A percentile compares a stretch with the other conserved stretches of the same genome.
Conservation (phyloP, 2,888 invertebrate genomes). For the Dolichopus griseipennis region DNA sequence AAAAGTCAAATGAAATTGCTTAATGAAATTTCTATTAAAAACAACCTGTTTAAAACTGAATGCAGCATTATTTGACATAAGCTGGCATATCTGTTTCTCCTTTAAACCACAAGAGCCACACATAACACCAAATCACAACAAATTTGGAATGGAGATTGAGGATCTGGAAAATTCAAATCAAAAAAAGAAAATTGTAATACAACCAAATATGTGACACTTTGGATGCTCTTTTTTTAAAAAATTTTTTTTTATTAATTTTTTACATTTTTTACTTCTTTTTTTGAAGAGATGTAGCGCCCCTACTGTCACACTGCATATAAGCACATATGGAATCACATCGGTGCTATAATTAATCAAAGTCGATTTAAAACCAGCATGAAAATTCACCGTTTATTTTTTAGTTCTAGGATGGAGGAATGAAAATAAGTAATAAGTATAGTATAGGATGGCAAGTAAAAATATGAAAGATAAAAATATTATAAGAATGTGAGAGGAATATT, state of each 20-base stretch:
- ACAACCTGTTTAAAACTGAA: too few relatives aligned
- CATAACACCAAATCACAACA: too few relatives aligned
- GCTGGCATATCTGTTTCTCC: too few relatives aligned
- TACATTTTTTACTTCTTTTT: background rate
- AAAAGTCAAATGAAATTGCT: too few relatives aligned
- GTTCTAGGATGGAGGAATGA: background rate
- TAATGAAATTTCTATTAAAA: too few relatives aligned
- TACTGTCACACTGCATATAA: background rate
- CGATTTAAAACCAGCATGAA: background rate
- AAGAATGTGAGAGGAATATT: background rate
- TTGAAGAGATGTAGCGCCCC: background rate
- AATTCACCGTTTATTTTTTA: background rate
- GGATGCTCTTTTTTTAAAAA: background rate
- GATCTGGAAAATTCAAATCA: background rate
- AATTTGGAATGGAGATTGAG: background rate
- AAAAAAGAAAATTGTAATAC: background rate
- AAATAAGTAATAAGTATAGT: background rate
- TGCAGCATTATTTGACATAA: too few relatives aligned
- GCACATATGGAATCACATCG: constrained; percentile 1
- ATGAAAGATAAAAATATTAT: background rate
- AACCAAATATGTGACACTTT: constrained; percentile 4
- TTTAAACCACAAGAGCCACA: too few relatives aligned
- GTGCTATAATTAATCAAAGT: constrained; percentile 6
- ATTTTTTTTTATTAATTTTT: background rate
- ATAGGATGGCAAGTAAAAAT: background rate